Base-by-base conservation (phyloP, 1,140 invertebrate species). In the Cydia strobilella region DNA sequence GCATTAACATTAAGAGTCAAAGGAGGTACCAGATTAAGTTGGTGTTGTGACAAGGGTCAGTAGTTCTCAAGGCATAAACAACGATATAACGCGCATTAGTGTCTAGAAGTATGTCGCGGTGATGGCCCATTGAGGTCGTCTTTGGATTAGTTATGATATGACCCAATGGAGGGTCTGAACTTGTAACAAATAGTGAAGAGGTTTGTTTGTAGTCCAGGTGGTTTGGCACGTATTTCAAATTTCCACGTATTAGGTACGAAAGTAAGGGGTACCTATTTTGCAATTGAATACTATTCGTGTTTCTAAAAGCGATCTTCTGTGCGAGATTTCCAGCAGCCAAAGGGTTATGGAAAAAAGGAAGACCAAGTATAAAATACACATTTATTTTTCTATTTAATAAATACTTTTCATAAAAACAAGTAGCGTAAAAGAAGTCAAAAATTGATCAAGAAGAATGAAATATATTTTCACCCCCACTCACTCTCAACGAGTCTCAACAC, bases 41-140 rank as follows among this genome's bases (percentile, higher is more conserved):
- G 35, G 65, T 69, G 63, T 20, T 31, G 35, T 69, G 13, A 69
- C 35, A 42, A 69, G 65, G 65, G 65, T 69, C 65, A 69, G 65
- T 18, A 69, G 35, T 69, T 69, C 65, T 69, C 65, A 69, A 69
- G 65, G 18, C 65, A 69, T 69, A 69, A 69, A 69, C 65, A 69
- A 69, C 31, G 65, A 42, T 69, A 69, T 69, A 69, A 42, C n/a
- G 65, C 65, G 31, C 65, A 69, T 69, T 35, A 69, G 27, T 69
- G 65, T 69, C 65, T 69, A 35, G 27, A 15, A 18, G 65, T 69
- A 35, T 31, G 63, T 31, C 18, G 13, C 27, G 31, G 0, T 69
- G 65, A 69, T 69, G 65, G 65, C 15, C n/a, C 65, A 35, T 35
- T 42, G 65, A 35, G 65, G 13, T 35, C 65, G 65, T 13, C 65